A percentile compares a stretch with the other conserved stretches of the same genome.
phyloP scores from a whole-genome alignment of 2,797 vertebrate genomes.

The Scarus forsteni region DNA sequence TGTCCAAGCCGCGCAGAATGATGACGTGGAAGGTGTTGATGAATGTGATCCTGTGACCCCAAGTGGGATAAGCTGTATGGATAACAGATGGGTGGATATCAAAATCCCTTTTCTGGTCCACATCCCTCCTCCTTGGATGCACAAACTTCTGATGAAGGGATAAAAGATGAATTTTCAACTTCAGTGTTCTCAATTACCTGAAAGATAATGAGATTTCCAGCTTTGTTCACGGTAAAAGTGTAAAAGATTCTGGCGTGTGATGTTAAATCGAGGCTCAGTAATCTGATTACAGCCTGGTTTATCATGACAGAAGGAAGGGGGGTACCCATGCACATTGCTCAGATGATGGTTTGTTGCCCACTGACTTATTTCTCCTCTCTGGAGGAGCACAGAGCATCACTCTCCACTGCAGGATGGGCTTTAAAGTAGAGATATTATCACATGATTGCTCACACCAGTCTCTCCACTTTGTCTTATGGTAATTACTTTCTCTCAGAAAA shows the following conservation, averaged over 20 bases:
- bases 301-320: constrained; percentile 27
- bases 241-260: constrained; percentile 25
- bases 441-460: constrained; percentile 40
- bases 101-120: too few relatives aligned
- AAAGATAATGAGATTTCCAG: background rate
- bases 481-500: constrained; percentile 1
- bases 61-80: too few relatives aligned
- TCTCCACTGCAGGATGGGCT: constrained; percentile 19
- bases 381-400: constrained; percentile 28
- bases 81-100: too few relatives aligned
- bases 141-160: constrained; percentile 10
- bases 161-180: constrained; percentile 1
- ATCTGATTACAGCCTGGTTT: constrained; percentile 26
- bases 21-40: too few relatives aligned
- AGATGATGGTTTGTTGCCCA: constrained; percentile 46
- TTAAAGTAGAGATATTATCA: constrained; percentile 53
- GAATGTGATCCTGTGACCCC: too few relatives aligned
- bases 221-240: constrained; percentile 15
- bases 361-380: constrained; percentile 49
- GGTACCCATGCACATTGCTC: constrained; percentile 16
- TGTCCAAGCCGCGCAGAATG: too few relatives aligned
- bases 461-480: constrained; percentile 2
- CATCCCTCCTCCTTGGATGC: background rate
- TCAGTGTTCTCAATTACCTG: background rate
- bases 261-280: constrained; percentile 19